Percentiles rank a stretch among this genome's conserved stretches.
These are phyloP conservation scores for Pseudomyrmex gracilis DNA, from an alignment of 1,140 invertebrate genomes.

Conservation along the genomic window DNA sequence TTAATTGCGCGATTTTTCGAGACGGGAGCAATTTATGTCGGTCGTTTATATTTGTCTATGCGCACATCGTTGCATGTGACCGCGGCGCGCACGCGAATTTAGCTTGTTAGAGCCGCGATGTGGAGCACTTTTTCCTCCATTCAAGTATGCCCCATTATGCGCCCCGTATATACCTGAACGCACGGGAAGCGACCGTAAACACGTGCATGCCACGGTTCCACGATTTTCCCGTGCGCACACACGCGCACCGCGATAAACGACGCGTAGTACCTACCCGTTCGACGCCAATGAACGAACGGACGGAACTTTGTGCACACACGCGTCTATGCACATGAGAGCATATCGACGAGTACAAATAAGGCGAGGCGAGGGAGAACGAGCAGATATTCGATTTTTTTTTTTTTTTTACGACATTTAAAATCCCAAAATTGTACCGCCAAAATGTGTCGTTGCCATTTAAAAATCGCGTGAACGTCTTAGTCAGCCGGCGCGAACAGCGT, in stretches of 20 bases:
- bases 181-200: conserved; percentile 60
- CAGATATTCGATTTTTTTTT: conserved; percentile 38
- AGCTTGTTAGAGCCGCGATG: conserved; percentile 44
- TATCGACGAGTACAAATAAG: conserved; percentile 73
- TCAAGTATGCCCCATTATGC: conserved; percentile 46
- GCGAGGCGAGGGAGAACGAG: conserved; percentile 52
- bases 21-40: not conserved
- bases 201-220: conserved; percentile 31
- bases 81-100: conserved; percentile 28
- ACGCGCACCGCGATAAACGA: conserved; percentile 38
- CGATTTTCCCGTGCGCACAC: conserved; percentile 44
- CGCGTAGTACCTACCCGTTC: conserved; percentile 46
- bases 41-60: conserved; percentile 15
- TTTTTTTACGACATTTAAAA: conserved; percentile 31
- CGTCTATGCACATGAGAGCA: conserved; percentile 33
- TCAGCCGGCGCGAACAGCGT: not conserved
- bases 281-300: conserved; percentile 37
- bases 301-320: conserved; percentile 13
- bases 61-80: not conserved
- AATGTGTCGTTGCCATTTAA: not conserved
- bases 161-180: conserved; percentile 21
- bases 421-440: conserved; percentile 24
- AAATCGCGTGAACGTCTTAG: not conserved
- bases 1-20: not conserved
- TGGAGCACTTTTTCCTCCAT: conserved; percentile 50